A percentile compares a stretch with the other conserved stretches of the same genome.
These are phyloP conservation scores for Drosophila paramelanica DNA, from an alignment of 2,888 invertebrate species.

Conservation along the genomic window DNA sequence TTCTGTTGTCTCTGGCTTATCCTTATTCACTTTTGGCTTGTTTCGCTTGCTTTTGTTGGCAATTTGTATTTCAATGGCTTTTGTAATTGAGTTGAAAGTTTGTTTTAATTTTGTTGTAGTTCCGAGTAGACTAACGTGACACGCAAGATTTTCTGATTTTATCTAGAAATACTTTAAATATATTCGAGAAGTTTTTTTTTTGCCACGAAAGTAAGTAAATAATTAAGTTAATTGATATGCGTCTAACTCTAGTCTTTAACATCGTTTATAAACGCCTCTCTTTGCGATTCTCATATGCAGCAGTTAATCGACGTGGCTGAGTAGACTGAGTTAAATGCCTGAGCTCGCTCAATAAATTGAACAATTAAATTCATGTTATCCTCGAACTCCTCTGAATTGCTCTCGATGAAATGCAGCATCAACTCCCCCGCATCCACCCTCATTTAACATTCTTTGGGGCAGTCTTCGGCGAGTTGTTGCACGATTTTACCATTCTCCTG, in stretches of 20 bases:
- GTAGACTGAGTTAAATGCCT: slow-evolving; percentile 42
- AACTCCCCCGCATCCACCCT: slow-evolving; percentile 6
- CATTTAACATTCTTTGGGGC: background rate
- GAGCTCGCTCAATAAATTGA: slow-evolving; percentile 51
- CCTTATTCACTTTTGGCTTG: slow-evolving; percentile 20
- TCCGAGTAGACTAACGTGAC: background rate
- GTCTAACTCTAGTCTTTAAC: too few species aligned
- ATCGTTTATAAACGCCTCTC: background rate
- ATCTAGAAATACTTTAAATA: too few species aligned
- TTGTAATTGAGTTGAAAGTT: slow-evolving; percentile 70
- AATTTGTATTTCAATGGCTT: slow-evolving; percentile 63
- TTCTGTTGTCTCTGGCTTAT: slow-evolving; percentile 2
- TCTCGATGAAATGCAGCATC: slow-evolving; percentile 64
- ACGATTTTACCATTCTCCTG: slow-evolving; percentile 11
- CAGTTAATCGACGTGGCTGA: slow-evolving; percentile 32
- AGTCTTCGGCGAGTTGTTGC: background rate
- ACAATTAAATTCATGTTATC: slow-evolving; percentile 45
- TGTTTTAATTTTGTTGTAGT: slow-evolving; percentile 43
- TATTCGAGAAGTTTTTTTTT: too few species aligned
- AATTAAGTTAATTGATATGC: too few species aligned
- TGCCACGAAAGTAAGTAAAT: too few species aligned
- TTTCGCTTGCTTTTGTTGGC: slow-evolving; percentile 28
- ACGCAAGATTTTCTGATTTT: too few species aligned
- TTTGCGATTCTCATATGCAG: background rate
- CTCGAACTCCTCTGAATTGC: slow-evolving; percentile 8